Percentiles rank a stretch among this genome's conserved stretches.
Evolutionary conservation across 2,888 invertebrate genomes (phyloP).

Genomic region (Pinctada fucata): DNA sequence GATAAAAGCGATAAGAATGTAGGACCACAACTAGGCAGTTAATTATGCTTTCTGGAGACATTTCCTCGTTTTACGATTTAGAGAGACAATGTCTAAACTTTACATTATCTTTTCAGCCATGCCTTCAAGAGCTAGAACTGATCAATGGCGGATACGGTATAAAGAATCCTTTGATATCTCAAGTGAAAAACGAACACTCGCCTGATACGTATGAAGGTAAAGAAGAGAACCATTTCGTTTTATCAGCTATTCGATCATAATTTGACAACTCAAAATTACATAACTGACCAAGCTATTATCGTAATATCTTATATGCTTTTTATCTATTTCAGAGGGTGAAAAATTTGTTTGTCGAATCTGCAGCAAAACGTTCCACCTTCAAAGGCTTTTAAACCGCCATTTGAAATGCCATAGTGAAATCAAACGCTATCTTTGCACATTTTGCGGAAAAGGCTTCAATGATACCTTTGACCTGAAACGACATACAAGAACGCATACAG

Average conservation of each 20-base stretch:
- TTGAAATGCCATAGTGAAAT: slow-evolving; percentile 99
- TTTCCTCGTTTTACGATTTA: no score
- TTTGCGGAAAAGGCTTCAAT: slow-evolving; percentile 99
- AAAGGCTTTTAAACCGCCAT: slow-evolving; percentile 97
- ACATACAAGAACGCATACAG: slow-evolving; percentile 99
- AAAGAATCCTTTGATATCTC: slow-evolving; percentile 69
- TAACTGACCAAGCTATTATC: no score
- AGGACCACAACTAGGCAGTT: no score
- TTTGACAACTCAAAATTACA: no score
- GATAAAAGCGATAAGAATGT: no score
- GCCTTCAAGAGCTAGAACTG: slow-evolving; percentile 61
- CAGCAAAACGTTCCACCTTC: slow-evolving; percentile 95
- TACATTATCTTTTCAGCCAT: slow-evolving; percentile 40
- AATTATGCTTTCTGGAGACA: no score
- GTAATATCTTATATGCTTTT: no score
- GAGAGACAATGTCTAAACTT: no score
- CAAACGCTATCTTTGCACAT: slow-evolving; percentile 98
- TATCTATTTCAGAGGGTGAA: slow-evolving; percentile 9
- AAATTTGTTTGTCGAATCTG: slow-evolving; percentile 91
- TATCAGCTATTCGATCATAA: no score
- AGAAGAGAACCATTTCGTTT: no score
- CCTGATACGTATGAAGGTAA: slow-evolving; percentile 10
- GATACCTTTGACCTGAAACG: slow-evolving; percentile 99
- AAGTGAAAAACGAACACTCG: slow-evolving; percentile 36
- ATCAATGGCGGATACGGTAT: slow-evolving; percentile 73